phyloP scores from a whole-genome alignment of 2,113 vertebrate species.

The Mesitornis unicolor region DNA sequence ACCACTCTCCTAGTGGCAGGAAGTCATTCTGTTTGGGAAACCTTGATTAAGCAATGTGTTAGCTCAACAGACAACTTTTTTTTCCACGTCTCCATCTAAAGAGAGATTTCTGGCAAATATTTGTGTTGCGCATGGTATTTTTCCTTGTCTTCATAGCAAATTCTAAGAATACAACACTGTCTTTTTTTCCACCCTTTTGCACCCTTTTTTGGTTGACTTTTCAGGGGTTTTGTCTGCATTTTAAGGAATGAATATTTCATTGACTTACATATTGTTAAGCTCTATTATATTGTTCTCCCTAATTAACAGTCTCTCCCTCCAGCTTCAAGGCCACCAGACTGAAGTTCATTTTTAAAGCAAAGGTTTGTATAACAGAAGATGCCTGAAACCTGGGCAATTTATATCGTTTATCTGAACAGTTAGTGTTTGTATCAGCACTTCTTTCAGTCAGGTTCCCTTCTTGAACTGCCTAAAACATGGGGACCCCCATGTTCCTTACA shows the following conservation, averaged over 20 bases:
- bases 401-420: not conserved
- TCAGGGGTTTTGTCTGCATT: not conserved
- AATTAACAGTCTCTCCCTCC: not conserved
- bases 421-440: not conserved
- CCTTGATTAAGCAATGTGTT: not conserved
- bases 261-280: not conserved
- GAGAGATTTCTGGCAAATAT: not conserved
- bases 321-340: not conserved
- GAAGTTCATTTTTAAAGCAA: not conserved
- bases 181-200: not conserved
- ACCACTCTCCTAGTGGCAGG: not conserved
- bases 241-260: not conserved
- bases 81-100: not conserved
- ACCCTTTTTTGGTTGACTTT: not conserved
- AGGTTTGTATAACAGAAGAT: not conserved
- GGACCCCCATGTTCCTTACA: not conserved
- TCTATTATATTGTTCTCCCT: not conserved
- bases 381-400: not conserved
- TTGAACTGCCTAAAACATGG: not conserved
- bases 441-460: not conserved
- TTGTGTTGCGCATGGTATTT: not conserved
- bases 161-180: not conserved
- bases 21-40: slow-evolving; percentile 21
- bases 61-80: not conserved
- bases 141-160: not conserved